Base-by-base conservation (phyloP, 2,888 invertebrate species). In the Nomada flava region DNA sequence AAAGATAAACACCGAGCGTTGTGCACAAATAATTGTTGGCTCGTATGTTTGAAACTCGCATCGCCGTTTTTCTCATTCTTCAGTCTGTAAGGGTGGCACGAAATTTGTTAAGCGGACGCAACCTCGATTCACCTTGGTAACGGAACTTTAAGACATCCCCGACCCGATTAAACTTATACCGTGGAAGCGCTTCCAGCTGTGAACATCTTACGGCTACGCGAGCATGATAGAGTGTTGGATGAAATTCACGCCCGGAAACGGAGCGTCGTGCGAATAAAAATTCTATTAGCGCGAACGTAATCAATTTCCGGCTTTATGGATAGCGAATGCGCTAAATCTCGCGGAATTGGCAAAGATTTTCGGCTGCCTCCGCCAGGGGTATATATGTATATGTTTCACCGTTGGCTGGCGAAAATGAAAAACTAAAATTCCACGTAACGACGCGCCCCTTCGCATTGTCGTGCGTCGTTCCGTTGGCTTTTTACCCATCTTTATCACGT, bases 261-360 rank as follows among this genome's bases (percentile, higher is more conserved):
- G 52, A 23, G 63, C 69, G 60, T 73, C 72, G 57, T 36, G 26
- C 36, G 74, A 79, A 74, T 81, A 81, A 81, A 81, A 81, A 79
- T 81, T 74, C 80, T 79, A 79, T 79, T 79, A 81, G 81, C 80
- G 50, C 55, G 65, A 47, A 65, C 74, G 80, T 74, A 62, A 81
- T 79, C 81, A 79, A 81, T 81, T 74, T 65, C 65, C 72, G 67
- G 79, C 71, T 78, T 77, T 80, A 80, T 52, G 71, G 79, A 72
- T 57, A 67, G 44, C 79, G 79, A 47, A 42, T 15, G 55, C 79
- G 79, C 67, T 80, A 80, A 80, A 80, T 80, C 72, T 72, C 72
- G 72, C 63, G 47, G 52, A 80, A 79, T 80, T 73, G 79, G 79
- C 80, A 79, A 80, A 79, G 79, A 80, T 80, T 79, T 79, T 68